Evolutionary conservation across 2,797 vertebrate species (phyloP).

Genomic region (Vireo griseus): DNA sequence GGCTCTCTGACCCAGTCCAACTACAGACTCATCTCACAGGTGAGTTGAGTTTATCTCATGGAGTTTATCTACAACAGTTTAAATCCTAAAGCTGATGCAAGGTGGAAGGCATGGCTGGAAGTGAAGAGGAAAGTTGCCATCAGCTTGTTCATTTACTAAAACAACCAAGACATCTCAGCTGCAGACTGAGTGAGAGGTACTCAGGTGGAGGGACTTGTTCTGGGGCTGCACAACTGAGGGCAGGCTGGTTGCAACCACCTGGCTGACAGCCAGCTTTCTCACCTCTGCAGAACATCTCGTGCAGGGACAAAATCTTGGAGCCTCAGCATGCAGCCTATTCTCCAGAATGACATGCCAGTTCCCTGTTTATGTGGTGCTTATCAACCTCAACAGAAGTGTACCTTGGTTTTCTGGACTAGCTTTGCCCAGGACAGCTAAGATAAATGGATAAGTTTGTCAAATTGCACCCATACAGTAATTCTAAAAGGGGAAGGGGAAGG

Average conservation of each 20-base stretch:
- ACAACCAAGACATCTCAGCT: not conserved
- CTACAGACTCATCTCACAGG: not conserved
- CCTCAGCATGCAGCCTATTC: not conserved
- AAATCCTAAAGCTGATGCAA: not conserved
- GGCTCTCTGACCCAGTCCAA: fast-evolving
- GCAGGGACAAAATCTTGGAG: not conserved
- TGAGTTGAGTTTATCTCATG: no score
- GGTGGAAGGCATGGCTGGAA: not conserved
- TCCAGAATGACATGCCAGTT: not conserved
- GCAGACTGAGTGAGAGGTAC: not conserved
- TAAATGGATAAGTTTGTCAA: not conserved
- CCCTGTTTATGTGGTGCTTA: not conserved
- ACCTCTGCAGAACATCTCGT: not conserved
- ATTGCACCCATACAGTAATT: not conserved
- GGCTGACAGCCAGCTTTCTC: not conserved
- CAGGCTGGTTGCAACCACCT: not conserved
- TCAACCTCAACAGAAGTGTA: not conserved
- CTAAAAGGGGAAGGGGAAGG: not conserved
- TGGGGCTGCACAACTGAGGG: not conserved
- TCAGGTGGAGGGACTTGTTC: not conserved
- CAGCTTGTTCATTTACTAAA: not conserved
- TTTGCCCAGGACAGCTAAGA: not conserved
- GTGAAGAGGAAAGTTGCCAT: not conserved
- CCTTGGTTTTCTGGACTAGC: not conserved
- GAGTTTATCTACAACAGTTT: not conserved